Evolutionary conservation across 2,888 invertebrate genomes (phyloP).

Genomic region (Hybos culiciformis): DNA sequence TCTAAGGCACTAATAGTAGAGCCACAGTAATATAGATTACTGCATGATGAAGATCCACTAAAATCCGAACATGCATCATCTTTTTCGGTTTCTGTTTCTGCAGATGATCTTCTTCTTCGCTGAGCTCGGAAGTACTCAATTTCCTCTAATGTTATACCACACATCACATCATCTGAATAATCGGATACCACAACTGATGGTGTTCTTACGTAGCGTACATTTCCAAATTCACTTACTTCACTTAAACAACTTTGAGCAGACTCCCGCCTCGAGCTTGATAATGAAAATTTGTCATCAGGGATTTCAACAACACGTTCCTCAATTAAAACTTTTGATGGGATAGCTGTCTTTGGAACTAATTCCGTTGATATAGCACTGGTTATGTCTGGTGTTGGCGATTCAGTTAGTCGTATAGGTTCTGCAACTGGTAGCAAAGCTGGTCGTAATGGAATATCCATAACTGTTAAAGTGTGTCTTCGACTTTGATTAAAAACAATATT

Average conservation of each 20-base stretch:
- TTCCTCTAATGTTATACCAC: conserved; percentile 44
- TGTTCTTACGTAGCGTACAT: conserved; percentile 54
- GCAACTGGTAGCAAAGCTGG: conserved; percentile 32
- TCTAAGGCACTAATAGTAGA: conserved; percentile 43
- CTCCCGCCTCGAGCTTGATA: conserved; percentile 36
- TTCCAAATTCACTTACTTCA: conserved; percentile 37
- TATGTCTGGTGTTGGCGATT: conserved; percentile 21
- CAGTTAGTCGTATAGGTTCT: conserved; percentile 31
- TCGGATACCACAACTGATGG: conserved; percentile 81
- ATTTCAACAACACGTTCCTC: conserved; percentile 43
- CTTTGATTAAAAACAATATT: conserved; percentile 15
- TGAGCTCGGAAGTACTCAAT: conserved; percentile 43
- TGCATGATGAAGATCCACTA: conserved; percentile 44
- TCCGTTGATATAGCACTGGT: conserved; percentile 7
- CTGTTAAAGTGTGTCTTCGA: conserved; percentile 33
- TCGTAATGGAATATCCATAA: conserved; percentile 32
- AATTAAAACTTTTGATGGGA: conserved; percentile 39
- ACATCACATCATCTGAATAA: conserved; percentile 59
- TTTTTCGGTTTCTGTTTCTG: conserved; percentile 23
- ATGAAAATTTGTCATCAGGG: conserved; percentile 33
- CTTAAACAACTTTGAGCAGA: conserved; percentile 35
- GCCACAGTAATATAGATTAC: conserved; percentile 44
- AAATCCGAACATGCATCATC: conserved; percentile 38
- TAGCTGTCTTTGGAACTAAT: conserved; percentile 16
- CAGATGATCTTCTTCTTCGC: conserved; percentile 29